These are phyloP conservation scores for Hiodon tergisus DNA, from an alignment of 2,113 vertebrate genomes.

Conservation along the genomic window DNA sequence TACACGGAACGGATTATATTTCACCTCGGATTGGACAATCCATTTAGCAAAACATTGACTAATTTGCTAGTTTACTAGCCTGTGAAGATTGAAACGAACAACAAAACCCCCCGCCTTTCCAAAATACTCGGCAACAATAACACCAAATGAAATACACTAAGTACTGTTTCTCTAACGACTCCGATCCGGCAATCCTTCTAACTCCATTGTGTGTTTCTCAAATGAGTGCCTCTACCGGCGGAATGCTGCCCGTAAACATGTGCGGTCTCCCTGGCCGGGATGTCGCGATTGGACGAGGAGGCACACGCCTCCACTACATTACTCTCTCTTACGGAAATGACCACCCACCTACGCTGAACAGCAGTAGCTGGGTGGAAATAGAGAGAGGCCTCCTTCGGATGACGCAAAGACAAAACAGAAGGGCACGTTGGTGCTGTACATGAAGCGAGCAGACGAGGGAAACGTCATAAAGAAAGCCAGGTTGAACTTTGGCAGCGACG, in stretches of 20 bases:
- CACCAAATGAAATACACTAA: conserved; percentile 3
- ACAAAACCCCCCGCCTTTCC: neutral
- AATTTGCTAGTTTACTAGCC: conserved; percentile 10
- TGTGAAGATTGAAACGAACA: too few species aligned
- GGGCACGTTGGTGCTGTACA: neutral
- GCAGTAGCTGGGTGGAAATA: neutral
- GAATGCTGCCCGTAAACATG: conserved; percentile 53
- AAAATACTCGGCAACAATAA: neutral
- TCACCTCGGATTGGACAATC: conserved; percentile 1
- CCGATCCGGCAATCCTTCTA: neutral
- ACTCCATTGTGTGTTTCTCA: neutral
- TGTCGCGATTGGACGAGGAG: conserved; percentile 38
- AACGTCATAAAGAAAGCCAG: too few species aligned
- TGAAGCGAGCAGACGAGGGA: neutral
- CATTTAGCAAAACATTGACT: neutral
- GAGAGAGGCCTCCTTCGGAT: neutral
- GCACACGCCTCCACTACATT: conserved; percentile 30
- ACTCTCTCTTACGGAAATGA: neutral
- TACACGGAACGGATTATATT: conserved; percentile 17
- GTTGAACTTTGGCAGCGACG: too few species aligned
- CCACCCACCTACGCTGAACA: neutral
- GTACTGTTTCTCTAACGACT: conserved; percentile 38
- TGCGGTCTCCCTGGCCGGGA: conserved; percentile 29
- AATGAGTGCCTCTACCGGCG: conserved; percentile 27
- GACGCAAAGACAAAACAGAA: neutral